A percentile compares a stretch with the other conserved stretches of the same genome.
Evolutionary conservation across 2,113 vertebrate species (phyloP).

Genomic region (Dryoscopus gambensis): DNA sequence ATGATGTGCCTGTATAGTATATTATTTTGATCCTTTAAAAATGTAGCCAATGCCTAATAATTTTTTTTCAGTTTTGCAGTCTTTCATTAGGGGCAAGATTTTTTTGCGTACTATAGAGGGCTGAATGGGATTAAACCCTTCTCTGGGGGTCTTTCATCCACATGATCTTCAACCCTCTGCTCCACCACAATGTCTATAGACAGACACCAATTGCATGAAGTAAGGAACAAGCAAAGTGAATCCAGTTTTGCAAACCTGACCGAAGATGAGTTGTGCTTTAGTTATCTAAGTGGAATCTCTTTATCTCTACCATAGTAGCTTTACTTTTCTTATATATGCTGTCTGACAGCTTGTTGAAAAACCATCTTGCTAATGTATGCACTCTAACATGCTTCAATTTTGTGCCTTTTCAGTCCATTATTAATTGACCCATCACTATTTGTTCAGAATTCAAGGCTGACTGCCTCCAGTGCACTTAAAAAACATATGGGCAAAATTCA

Average conservation of each 20-base stretch:
- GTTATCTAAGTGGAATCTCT: not conserved
- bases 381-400: not conserved
- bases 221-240: not conserved
- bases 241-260: not conserved
- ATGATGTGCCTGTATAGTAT: not conserved
- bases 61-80: not conserved
- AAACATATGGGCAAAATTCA: not conserved
- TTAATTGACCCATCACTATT: not conserved
- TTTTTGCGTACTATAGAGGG: not conserved
- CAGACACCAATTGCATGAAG: not conserved
- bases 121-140: not conserved
- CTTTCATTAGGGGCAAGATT: not conserved
- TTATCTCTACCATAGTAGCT: not conserved
- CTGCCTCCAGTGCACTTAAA: not conserved
- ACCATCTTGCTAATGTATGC: not conserved
- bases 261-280: not conserved
- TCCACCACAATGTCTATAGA: not conserved
- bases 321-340: not conserved
- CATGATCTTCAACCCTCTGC: not conserved
- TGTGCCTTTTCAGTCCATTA: not conserved
- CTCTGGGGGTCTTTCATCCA: not conserved
- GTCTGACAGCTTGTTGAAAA: slow-evolving; percentile 27
- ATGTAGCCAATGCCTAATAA: not conserved
- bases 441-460: not conserved
- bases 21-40: not conserved